These are phyloP conservation scores for Hirtodrosophila alboralis DNA, from an alignment of 2,888 invertebrate genomes.

Conservation along the genomic window DNA sequence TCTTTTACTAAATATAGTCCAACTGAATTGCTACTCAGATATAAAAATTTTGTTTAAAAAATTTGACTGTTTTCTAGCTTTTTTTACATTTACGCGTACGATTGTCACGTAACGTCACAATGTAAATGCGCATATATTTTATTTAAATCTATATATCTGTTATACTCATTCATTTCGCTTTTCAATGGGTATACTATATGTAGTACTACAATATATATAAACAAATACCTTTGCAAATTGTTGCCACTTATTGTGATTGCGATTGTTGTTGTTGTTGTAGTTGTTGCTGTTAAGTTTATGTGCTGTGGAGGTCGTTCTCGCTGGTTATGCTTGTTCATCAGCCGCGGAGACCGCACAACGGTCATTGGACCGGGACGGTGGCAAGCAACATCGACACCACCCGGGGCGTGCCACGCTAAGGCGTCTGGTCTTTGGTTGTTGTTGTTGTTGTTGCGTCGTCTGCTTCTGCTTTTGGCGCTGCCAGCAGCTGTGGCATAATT, in stretches of 20 bases:
- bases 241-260: conserved; percentile 22
- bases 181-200: neutral
- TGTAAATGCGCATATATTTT: no score
- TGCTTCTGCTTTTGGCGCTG: conserved; percentile 47
- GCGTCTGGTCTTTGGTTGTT: conserved; percentile 37
- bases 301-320: conserved; percentile 75
- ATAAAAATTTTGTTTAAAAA: no score
- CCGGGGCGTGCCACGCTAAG: conserved; percentile 69
- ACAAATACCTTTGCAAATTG: conserved; percentile 51
- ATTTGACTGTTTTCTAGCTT: no score
- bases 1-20: no score
- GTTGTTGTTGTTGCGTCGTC: conserved; percentile 27
- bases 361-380: conserved; percentile 72
- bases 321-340: conserved; percentile 65
- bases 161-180: no score
- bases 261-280: conserved; percentile 18
- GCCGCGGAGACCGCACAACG: conserved; percentile 57
- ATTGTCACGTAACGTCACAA: no score
- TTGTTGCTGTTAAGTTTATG: conserved; percentile 33
- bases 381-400: conserved; percentile 41
- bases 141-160: no score
- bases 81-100: no score
- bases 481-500: conserved; percentile 50
- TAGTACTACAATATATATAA: conserved; percentile 1
- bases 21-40: no score